Percentiles rank a stretch among this genome's conserved stretches.
Evolutionary conservation across 2,888 invertebrate species (phyloP).

Genomic region (Habrosyne pyritoides): DNA sequence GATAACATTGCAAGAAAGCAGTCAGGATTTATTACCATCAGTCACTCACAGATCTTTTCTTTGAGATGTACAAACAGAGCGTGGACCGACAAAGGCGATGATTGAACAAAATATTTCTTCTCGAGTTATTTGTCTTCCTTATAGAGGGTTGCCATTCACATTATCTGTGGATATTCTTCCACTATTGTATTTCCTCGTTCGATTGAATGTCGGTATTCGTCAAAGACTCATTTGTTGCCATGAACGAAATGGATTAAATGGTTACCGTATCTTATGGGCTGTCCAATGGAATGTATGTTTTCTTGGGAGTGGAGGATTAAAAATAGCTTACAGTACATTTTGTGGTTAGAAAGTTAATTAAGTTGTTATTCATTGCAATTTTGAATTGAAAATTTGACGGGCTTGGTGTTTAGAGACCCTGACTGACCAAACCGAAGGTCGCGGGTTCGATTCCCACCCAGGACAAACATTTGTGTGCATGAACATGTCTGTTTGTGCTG

Average conservation of each 20-base stretch:
- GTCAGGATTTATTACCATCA: slow-evolving; percentile 7
- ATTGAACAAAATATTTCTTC: slow-evolving; percentile 11
- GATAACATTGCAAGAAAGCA: not conserved
- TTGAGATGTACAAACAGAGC: slow-evolving; percentile 9
- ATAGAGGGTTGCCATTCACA: slow-evolving; percentile 2
- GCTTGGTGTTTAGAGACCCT: too few species aligned
- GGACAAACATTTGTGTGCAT: too few species aligned
- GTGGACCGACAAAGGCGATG: slow-evolving; percentile 4
- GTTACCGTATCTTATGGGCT: slow-evolving; percentile 9
- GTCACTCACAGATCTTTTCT: slow-evolving; percentile 21
- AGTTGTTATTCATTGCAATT: too few species aligned
- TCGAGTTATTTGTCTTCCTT: slow-evolving; percentile 23
- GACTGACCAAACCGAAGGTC: too few species aligned
- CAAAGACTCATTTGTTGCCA: slow-evolving; percentile 19
- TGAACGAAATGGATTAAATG: slow-evolving; percentile 8
- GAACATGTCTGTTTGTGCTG: too few species aligned
- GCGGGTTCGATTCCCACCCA: too few species aligned
- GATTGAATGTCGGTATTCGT: slow-evolving; percentile 19
- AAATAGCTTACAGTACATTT: not conserved
- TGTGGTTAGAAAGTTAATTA: not conserved
- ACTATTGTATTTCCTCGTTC: slow-evolving; percentile 3
- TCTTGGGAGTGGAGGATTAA: not conserved
- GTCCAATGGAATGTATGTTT: not conserved
- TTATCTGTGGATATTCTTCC: not conserved
- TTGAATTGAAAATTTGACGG: too few species aligned